Base-by-base conservation (phyloP, 1,140 invertebrate species). In the Telenomus remus region DNA sequence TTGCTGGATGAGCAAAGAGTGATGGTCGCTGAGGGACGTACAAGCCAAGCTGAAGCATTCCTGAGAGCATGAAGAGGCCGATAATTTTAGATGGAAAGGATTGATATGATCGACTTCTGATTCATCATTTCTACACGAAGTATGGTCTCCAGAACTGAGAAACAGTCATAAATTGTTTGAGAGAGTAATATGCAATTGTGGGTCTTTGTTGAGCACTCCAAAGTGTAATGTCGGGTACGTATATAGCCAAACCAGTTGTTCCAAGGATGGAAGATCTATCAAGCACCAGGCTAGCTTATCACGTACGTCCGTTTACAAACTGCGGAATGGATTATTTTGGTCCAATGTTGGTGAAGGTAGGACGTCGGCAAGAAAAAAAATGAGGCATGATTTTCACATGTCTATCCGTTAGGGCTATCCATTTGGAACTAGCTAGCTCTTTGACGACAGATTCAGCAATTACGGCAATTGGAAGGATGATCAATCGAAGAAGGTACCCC, bases 201-300 rank as follows among this genome's bases (percentile, higher is more conserved):
- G 11, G 73, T 1, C 19, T 63, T 0, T 43, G 78, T 9, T 15
- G 14, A 27, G 19, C 54, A 0, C 34, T 80, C 1, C 55, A 64
- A 33, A 19, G 11, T n/a, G 65, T 68, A 43, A 11, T 80, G 79
- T 37, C 46, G 56, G 6, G 11, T n/a, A n/a, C 12, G 14, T 80
- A 78, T 56, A 72, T 7, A 39, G 55, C 46, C n/a, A 65, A 47
- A 7, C 64, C 71, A 12, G 44, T 39, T 15, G 10, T 55, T 3
- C 83, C 82, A 15, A 8, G 79, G 4, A 84, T 85, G 79, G 82
- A 79, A 0, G 57, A 83, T 14, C 48, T 87, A 6, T 84, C 84
- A 0, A 13, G 13, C 11, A 48, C 44, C 11, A 13, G 76, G 7
- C 51, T 85, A n/a, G 55, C 47, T 0, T 61, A 78, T 16, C 59